Evolutionary conservation across 1,140 invertebrate species (phyloP).

Genomic region (Marisa cornuarietis): DNA sequence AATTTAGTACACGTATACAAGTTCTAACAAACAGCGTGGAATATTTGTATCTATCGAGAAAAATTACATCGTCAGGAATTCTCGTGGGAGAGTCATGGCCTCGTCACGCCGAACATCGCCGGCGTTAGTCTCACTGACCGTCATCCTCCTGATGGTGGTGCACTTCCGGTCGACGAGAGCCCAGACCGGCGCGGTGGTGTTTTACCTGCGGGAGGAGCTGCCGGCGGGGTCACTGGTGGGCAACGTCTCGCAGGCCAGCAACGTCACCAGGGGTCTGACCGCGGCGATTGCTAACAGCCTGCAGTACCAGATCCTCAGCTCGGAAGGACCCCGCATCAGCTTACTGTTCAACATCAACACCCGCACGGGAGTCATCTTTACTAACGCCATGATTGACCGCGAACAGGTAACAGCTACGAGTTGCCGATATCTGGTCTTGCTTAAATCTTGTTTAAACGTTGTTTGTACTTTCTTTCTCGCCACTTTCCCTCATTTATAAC

Average conservation of each 20-base stretch:
- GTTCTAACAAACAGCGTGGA: too few species aligned
- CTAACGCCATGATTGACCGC: conserved; percentile 47
- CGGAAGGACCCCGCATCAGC: conserved; percentile 55
- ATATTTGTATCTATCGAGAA: too few species aligned
- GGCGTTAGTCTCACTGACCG: not conserved
- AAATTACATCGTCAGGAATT: not conserved
- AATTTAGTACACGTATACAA: too few species aligned
- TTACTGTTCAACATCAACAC: conserved; percentile 68
- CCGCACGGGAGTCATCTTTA: conserved; percentile 44
- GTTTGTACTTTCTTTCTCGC: not conserved
- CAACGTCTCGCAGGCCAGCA: conserved; percentile 25
- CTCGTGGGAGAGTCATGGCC: not conserved
- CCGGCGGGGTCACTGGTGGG: conserved; percentile 27
- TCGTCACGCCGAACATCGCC: not conserved
- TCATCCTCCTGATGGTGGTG: not conserved
- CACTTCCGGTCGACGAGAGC: not conserved
- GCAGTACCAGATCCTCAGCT: conserved; percentile 33
- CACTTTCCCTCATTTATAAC: too few species aligned
- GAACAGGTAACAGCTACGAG: conserved; percentile 31
- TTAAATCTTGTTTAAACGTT: not conserved
- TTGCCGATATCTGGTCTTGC: too few species aligned
- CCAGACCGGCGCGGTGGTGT: not conserved
- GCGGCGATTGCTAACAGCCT: conserved; percentile 1
- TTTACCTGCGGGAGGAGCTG: conserved; percentile 11
- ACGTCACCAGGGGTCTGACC: conserved; percentile 16